These are phyloP conservation scores for Pseudopodoces humilis DNA, from an alignment of 2,113 vertebrate species.

Conservation along the genomic window DNA sequence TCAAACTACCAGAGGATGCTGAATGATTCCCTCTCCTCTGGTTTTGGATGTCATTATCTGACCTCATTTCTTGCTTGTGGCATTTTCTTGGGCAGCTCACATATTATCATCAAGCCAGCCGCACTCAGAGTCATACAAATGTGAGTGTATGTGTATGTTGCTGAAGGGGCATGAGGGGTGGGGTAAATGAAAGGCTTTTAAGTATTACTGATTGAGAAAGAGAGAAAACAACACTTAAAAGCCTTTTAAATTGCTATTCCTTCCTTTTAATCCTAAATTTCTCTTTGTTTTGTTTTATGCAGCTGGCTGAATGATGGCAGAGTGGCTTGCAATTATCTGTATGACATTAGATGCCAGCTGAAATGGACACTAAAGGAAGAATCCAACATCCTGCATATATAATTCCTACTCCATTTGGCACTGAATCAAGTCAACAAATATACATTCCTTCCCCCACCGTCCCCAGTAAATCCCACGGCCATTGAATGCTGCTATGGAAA, in stretches of 20 bases:
- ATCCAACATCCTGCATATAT: constrained; percentile 66
- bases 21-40: constrained; percentile 62
- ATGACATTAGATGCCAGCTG: constrained; percentile 76
- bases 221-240: constrained; percentile 81
- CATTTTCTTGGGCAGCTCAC: constrained; percentile 60
- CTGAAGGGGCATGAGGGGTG: neutral
- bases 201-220: constrained; percentile 75
- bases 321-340: constrained; percentile 75
- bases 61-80: constrained; percentile 61
- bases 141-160: neutral
- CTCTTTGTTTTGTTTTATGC: constrained; percentile 76
- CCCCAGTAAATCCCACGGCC: constrained; percentile 57
- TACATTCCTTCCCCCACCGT: neutral
- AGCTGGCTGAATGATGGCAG: constrained; percentile 76
- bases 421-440: constrained; percentile 69
- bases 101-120: constrained; percentile 49
- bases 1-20: constrained; percentile 49
- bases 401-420: constrained; percentile 74
- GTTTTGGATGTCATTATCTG: constrained; percentile 60
- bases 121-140: constrained; percentile 51
- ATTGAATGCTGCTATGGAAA: constrained; percentile 72
- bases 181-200: constrained; percentile 74
- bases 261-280: constrained; percentile 74
- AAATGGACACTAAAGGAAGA: constrained; percentile 81
- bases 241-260: constrained; percentile 75